Evolutionary conservation across 2,888 invertebrate genomes (phyloP).

Genomic region (Acronicta aceris): DNA sequence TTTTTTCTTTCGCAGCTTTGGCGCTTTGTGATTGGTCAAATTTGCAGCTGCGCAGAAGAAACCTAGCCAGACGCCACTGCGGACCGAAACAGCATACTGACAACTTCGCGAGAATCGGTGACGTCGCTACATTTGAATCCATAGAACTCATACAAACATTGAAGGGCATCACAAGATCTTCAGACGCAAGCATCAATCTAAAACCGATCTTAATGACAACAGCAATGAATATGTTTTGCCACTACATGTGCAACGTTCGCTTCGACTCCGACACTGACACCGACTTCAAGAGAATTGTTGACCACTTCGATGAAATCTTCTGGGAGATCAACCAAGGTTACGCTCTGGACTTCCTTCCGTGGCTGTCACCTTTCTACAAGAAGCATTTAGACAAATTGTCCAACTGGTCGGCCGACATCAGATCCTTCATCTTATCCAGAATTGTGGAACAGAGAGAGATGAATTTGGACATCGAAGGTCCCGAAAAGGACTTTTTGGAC

Average conservation of each 20-base stretch:
- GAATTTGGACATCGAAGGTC: conserved; percentile 88
- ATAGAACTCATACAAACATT: conserved; percentile 90
- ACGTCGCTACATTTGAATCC: conserved; percentile 91
- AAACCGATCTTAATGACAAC: conserved; percentile 93
- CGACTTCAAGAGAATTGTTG: conserved; percentile 91
- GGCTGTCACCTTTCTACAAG: conserved; percentile 93
- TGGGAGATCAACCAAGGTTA: conserved; percentile 97
- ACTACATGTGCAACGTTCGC: conserved; percentile 95
- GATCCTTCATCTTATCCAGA: conserved; percentile 92
- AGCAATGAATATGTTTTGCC: conserved; percentile 95
- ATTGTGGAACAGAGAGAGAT: conserved; percentile 90
- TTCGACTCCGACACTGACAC: conserved; percentile 91
- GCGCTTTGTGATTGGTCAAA: conserved; percentile 97
- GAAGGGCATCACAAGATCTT: conserved; percentile 75
- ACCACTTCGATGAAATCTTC: conserved; percentile 95
- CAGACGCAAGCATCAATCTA: conserved; percentile 86
- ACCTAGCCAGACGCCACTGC: conserved; percentile 94
- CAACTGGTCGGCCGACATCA: conserved; percentile 92
- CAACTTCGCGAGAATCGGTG: conserved; percentile 92
- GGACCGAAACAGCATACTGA: conserved; percentile 93
- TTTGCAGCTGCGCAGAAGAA: conserved; percentile 93
- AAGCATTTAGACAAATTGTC: conserved; percentile 91
- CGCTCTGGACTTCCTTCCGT: conserved; percentile 95
- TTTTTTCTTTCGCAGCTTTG: conserved; percentile 90
- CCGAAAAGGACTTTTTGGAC: conserved; percentile 94